These are phyloP conservation scores for Ornithoptera alexandrae DNA, from an alignment of 2,888 invertebrate species.

Conservation along the genomic window DNA sequence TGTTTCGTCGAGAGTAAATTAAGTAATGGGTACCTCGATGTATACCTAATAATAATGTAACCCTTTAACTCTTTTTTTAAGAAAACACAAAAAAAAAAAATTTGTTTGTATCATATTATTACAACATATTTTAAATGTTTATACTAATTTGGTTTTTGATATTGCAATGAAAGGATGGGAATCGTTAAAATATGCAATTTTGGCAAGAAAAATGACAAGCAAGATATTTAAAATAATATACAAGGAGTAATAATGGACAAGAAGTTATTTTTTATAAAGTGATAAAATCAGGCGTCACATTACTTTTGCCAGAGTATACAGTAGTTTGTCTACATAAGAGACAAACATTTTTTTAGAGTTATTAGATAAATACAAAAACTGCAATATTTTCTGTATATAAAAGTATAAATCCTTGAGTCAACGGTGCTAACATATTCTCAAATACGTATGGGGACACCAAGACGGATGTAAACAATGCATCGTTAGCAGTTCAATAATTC, in stretches of 20 bases:
- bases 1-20: conserved; percentile 38
- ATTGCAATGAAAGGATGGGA: conserved; percentile 3
- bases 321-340: background rate
- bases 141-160: too few relatives aligned
- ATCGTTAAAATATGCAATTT: conserved; percentile 14
- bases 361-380: background rate
- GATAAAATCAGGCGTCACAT: conserved; percentile 15
- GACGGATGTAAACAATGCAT: conserved; percentile 42
- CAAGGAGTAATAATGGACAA: background rate
- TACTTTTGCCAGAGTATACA: background rate
- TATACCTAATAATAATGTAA: background rate
- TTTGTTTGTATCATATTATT: too few relatives aligned
- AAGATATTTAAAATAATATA: background rate
- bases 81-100: too few relatives aligned
- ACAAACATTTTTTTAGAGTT: background rate
- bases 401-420: background rate
- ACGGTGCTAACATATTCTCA: conserved; percentile 15
- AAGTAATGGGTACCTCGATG: conserved; percentile 45
- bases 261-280: conserved; percentile 2
- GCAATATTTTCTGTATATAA: background rate
- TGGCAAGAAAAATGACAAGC: conserved; percentile 11
- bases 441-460: conserved; percentile 23
- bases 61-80: background rate
- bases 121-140: too few relatives aligned
- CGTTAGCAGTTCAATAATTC: conserved; percentile 46